A percentile compares a stretch with the other conserved stretches of the same genome.
Conservation (phyloP, 2,797 vertebrate species). For the Amblyraja radiata region DNA sequence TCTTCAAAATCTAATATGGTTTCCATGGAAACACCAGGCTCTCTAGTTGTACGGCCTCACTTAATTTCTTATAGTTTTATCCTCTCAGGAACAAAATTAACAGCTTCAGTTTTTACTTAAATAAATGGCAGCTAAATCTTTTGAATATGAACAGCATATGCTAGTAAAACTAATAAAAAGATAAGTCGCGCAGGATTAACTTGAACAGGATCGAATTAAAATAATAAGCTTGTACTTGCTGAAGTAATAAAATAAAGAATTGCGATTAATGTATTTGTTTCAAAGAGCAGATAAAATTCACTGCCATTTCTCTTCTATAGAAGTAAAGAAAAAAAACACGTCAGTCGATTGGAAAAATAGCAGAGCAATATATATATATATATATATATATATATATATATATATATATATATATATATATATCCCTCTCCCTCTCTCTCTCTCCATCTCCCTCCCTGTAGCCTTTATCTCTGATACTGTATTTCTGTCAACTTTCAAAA, state of each 20-base stretch:
- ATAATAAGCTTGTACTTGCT: background rate
- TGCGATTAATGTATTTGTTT: background rate
- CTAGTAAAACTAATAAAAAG: background rate
- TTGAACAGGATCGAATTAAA: no score
- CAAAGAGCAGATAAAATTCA: background rate
- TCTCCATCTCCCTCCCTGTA: no score
- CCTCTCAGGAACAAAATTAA: background rate
- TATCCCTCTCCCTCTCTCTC: no score
- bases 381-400: no score
- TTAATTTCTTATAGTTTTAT: background rate
- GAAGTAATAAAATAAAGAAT: background rate
- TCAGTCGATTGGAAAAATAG: no score
- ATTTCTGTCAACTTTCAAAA: no score
- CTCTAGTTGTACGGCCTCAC: background rate
- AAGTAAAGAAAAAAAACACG: background rate
- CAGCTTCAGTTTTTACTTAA: background rate
- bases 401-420: no score
- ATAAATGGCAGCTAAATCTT: background rate
- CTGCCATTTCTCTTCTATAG: background rate
- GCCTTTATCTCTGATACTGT: no score
- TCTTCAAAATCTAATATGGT: background rate
- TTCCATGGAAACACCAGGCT: background rate
- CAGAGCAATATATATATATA: no score
- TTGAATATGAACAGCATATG: background rate
- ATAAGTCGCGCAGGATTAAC: background rate